Percentiles rank a stretch among this genome's conserved stretches.
Conservation (phyloP, 1,140 invertebrate species). For the Hycleus phaleratus region DNA sequence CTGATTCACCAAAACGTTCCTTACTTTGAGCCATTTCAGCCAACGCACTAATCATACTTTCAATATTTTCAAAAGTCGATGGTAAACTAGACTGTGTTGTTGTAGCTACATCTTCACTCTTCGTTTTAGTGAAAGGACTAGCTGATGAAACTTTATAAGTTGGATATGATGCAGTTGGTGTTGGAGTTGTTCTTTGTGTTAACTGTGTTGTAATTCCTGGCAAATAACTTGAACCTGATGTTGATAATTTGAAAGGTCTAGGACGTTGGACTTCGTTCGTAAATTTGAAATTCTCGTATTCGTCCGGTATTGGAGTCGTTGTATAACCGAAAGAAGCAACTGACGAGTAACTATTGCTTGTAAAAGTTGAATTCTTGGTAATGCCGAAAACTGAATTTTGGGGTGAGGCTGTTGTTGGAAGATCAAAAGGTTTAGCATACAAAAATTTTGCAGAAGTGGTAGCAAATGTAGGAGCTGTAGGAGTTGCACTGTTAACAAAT, state of each 20-base stretch:
- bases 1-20: constrained; percentile 4
- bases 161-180: constrained; percentile 8
- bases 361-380: too few relatives aligned
- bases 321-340: too few relatives aligned
- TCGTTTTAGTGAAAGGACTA: constrained; percentile 29
- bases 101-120: constrained; percentile 3
- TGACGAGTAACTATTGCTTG: too few relatives aligned
- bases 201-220: not conserved
- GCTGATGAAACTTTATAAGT: constrained; percentile 33
- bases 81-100: constrained; percentile 1
- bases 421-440: too few relatives aligned
- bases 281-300: not conserved
- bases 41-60: constrained; percentile 33
- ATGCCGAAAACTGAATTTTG: too few relatives aligned
- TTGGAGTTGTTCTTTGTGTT: not conserved
- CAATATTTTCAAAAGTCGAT: constrained; percentile 28
- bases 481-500: constrained; percentile 14
- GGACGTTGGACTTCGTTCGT: not conserved
- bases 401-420: too few relatives aligned
- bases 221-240: constrained; percentile 14
- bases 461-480: not conserved
- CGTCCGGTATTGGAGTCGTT: not conserved
- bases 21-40: constrained; percentile 26
- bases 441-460: too few relatives aligned
- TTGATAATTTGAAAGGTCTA: constrained; percentile 32